Conservation (phyloP, 2,888 invertebrate genomes). For the Drosophila affinis region DNA sequence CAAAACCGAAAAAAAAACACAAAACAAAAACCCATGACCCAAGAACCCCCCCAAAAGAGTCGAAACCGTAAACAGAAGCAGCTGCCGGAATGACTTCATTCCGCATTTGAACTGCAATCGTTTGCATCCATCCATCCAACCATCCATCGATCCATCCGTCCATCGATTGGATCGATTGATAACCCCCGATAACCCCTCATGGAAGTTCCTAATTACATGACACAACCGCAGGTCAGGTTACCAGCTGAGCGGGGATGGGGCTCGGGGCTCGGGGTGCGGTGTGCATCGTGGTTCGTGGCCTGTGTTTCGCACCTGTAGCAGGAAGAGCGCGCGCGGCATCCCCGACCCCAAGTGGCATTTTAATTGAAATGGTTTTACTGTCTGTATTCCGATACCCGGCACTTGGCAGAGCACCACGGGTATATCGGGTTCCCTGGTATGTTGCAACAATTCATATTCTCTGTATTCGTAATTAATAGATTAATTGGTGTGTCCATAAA, state of each 20-base stretch:
- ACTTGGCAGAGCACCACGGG: background rate
- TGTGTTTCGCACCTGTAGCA: constrained; percentile 41
- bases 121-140: constrained; percentile 15
- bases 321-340: constrained; percentile 11
- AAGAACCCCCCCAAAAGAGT: background rate
- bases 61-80: constrained; percentile 34
- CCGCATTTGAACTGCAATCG: constrained; percentile 41
- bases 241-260: background rate
- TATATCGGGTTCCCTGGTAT: background rate
- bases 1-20: background rate
- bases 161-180: constrained; percentile 49
- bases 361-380: constrained; percentile 77
- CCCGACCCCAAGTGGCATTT: constrained; percentile 62
- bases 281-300: background rate
- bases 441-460: too few relatives aligned
- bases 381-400: background rate
- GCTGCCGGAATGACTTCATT: constrained; percentile 66
- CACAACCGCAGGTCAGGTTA: constrained; percentile 65
- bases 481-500: too few relatives aligned
- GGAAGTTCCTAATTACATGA: constrained; percentile 76
- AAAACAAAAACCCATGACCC: background rate
- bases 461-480: too few relatives aligned
- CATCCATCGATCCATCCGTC: constrained; percentile 16
- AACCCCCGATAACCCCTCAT: constrained; percentile 40
- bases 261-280: background rate